These are phyloP conservation scores for Naja naja DNA, from an alignment of 2,113 vertebrate genomes.

Conservation along the genomic window DNA sequence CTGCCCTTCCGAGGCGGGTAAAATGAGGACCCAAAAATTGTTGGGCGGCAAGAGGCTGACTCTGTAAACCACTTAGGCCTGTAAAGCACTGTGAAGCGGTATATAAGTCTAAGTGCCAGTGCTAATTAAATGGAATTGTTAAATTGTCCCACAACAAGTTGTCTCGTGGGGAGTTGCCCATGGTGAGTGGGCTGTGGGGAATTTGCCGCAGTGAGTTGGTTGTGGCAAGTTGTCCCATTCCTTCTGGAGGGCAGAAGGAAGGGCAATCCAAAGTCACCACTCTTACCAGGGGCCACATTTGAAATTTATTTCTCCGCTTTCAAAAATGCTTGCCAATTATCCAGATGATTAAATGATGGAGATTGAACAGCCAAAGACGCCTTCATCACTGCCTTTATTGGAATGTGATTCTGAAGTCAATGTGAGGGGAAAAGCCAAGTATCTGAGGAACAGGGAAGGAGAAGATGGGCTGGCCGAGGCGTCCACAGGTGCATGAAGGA, in stretches of 20 bases:
- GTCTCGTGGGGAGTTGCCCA: too few relatives aligned
- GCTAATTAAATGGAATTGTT: too few relatives aligned
- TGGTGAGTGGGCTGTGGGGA: too few relatives aligned
- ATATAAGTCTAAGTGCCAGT: too few relatives aligned
- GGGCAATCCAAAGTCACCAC: neutral
- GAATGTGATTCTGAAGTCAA: neutral
- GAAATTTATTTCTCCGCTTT: neutral
- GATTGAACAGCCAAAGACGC: neutral
- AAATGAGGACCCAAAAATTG: too few relatives aligned
- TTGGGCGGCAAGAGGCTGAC: too few relatives aligned
- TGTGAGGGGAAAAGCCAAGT: neutral
- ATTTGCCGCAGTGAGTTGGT: too few relatives aligned
- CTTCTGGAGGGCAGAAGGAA: neutral
- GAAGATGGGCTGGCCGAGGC: neutral
- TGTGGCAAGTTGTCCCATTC: too few relatives aligned
- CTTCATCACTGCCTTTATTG: neutral
- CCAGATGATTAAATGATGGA: neutral
- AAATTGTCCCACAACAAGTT: too few relatives aligned
- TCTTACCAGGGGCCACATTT: neutral
- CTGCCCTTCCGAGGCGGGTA: too few relatives aligned
- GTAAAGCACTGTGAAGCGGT: too few relatives aligned
- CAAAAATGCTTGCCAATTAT: neutral
- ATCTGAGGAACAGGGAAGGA: neutral
- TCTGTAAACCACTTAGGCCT: too few relatives aligned
- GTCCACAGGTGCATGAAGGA: neutral